Base-by-base conservation (phyloP, 2,888 invertebrate genomes). In the Erebia palarica region DNA sequence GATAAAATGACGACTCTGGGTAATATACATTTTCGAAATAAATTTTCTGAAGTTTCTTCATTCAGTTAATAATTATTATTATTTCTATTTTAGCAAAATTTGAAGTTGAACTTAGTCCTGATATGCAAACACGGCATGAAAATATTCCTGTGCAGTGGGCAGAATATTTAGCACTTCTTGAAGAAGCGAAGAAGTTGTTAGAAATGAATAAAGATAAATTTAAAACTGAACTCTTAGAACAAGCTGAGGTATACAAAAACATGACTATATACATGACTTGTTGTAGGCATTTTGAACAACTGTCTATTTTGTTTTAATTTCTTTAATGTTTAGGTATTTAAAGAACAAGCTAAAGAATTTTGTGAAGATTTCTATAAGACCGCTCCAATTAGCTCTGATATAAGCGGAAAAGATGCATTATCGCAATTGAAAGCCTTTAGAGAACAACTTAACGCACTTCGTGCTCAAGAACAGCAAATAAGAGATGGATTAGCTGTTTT, bases 401-500 rank as follows among this genome's bases (percentile, higher is more conserved):
- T 95, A 82, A 82, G 81, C 75, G 92, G 88, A 13, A 92, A 92
- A 83, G 95, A 95, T 76, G 96, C 96, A 1, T 78, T 95, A 72
- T 78, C 87, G 0, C 95, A 94, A 82, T 82, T 96, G 49, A 89
- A 88, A 69, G 88, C 92, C 63, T 94, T 94, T 74, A 92, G 94
- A 80, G 91, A 90, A 1, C 92, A 94, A 75, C 83, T 95, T 10
- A 90, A 93, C 67, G 89, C 88, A 1, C 87, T 96, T 74, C 94
- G 95, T 80, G 93, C 94, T 53, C 95, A 95, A 81, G 97, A 97
- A 83, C 93, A 93, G 68, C 91, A 92, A 65, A 93, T 97, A 80
- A 94, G 95, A 80, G 90, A 94, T 85, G 96, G 97, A 80, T 93
- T 98, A 71, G 94, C 94, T 47, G 95, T 97, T 63, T 97, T 98